Base-by-base conservation (phyloP, 2,797 vertebrate species). In the Myotis vivesi region DNA sequence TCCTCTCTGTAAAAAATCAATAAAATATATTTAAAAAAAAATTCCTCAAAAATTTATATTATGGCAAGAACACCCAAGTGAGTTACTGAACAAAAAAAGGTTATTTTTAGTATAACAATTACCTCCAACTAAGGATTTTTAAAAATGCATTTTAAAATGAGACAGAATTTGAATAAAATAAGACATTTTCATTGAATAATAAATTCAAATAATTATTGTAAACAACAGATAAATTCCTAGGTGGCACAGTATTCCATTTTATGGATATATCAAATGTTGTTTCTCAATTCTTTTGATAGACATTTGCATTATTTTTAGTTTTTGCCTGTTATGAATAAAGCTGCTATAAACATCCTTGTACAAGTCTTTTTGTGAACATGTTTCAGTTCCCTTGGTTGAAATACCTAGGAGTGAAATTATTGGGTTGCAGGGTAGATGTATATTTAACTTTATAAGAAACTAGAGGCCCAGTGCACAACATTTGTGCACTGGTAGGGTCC, bases 41-140 rank as follows among this genome's bases (percentile, higher is more conserved):
- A 93, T 73, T 87, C 64, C 84, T 68, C 89, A 87, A 64, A 88
- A 96, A 95, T 96, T 95, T 95, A 86, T 75, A 91, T 96, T 97
- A 95, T 97, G 97, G 69, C 69, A 97, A 97, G 73, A 94, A 97
- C 97, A 97, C 72, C 92, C 53, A 97, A 96, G 76, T 96, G 64
- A 96, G 69, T 84, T 96, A 94, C 87, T 87, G 83, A 97, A 97
- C 2, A 94, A 94, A 93, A 94, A 94, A 73, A 82, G 62, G 3
- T 85, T 88, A 53, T 95, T 97, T 97, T 97, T 94, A 51, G 81
- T 92, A 79, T 87, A 62, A 97, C 96, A 94, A 82, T 83, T 30
- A 85, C 80, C 33, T 86, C 20, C 62, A 88, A 57, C 2, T 66
- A 91, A 44, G 46, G 38, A 93, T 44, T 87, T 46, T 90, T 80